Evolutionary conservation across 2,797 vertebrate species (phyloP).

Genomic region (Sylvia borin): DNA sequence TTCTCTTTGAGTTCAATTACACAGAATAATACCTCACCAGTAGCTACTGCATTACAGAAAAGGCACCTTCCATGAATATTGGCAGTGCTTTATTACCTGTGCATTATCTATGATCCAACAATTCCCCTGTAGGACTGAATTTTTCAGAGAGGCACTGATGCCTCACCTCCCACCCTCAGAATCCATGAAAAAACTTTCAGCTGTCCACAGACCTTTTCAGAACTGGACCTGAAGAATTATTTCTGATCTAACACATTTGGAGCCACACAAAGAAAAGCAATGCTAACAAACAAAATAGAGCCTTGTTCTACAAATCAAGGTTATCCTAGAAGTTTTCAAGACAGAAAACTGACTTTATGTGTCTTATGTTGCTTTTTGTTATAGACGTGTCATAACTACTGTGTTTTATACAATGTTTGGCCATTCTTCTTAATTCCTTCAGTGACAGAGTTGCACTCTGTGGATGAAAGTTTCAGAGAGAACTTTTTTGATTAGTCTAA

Average conservation of each 20-base stretch:
- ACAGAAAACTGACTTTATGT: neutral
- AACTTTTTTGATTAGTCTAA: neutral
- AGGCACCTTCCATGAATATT: neutral
- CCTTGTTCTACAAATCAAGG: neutral
- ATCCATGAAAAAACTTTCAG: neutral
- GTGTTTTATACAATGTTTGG: neutral
- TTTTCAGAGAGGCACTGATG: neutral
- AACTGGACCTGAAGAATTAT: neutral
- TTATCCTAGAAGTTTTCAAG: neutral
- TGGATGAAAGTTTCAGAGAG: neutral
- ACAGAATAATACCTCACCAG: neutral
- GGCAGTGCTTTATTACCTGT: neutral
- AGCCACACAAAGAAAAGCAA: neutral
- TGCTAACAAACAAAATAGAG: neutral
- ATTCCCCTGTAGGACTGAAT: neutral
- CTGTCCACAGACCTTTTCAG: neutral
- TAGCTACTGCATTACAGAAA: neutral
- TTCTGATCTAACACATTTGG: neutral
- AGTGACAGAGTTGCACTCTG: neutral
- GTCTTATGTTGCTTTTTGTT: neutral
- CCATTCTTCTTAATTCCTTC: neutral
- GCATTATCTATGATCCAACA: neutral
- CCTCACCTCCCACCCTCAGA: neutral
- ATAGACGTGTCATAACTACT: neutral
- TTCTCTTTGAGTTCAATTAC: neutral